Evolutionary conservation across 1,140 invertebrate genomes (phyloP), one percentile per base, ranked within the genome.

Genomic region (Drosophila carrolli): DNA sequence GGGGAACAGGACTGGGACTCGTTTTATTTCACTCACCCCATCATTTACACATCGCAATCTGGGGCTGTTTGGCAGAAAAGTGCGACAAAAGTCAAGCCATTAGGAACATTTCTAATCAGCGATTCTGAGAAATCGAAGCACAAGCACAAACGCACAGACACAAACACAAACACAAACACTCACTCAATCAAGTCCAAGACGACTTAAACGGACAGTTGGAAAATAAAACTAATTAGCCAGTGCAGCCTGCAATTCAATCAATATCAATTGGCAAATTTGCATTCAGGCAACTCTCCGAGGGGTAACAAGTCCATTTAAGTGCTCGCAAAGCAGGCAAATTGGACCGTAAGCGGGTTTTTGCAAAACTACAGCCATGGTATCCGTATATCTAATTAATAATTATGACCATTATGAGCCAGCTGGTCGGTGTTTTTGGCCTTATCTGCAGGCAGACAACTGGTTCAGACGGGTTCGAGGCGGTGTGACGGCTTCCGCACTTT

Each of bases 191-290:
- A 47, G 57, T 44, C 37, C 46, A 47, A 10, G 8, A 4, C 37
- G 29, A 32, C 66, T 79, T 77, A 55, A 73, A 11, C 72, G 67
- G 60, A 37, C 79, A 83, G 60, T 78, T 78, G 61, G 73, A 81
- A 88, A 80, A 89, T 84, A 86, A 72, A 89, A 90, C 84, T 89
- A 89, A 89, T 89, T 89, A 89, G 84, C 84, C 14, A 29, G 35
- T 27, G 72, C 75, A 51, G 58, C 83, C 67, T 70, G 80, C 84
- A 89, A 67, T 81, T 65, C 73, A 89, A 89, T 89, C 84, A 89
- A 90, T 89, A 89, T 89, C 84, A 89, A 89, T 89, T 88, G 77
- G 76, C 62, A 78, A 89, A 90, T 89, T 89, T 89, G 85, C 68
- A 75, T 56, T 70, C 63, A 50, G 51, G 47, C 63, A 50, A 46